Base-by-base conservation (phyloP, 2,797 vertebrate genomes). In the Acanthornis magna region DNA sequence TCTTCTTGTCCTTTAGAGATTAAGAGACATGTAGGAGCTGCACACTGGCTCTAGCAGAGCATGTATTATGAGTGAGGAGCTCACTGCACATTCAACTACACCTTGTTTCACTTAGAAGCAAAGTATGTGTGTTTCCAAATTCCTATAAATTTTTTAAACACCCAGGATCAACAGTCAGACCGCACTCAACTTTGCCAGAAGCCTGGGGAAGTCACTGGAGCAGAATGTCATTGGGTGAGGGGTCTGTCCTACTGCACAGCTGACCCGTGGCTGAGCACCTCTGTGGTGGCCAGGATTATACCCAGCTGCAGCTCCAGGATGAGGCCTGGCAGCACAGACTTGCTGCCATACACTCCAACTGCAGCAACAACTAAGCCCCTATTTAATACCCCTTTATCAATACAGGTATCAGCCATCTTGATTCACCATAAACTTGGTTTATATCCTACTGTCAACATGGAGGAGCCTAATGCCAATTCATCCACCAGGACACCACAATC, bases 1-100 rank as follows among this genome's bases (percentile, higher is more conserved):
- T 15, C 92, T 61, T 32, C 57, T 81, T 88, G 82, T 48, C 38
- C 40, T 92, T 94, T 42, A 88, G 81, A 86, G 68, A 81, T 40
- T 86, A 57, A 70, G 29, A 74, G n/a, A 74, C 36, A 36, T 6
- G 29, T 3, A 73, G 65, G 58, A 94, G 74, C 43, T 65, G 21
- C 50, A 47, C 3, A 4, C 32, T 66, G 47, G 30, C 76, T 74
- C 26, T 40, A 66, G 29, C 57, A 53, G 34, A 85, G 27, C 38
- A 26, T 1, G 16, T 16, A 40, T 18, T 32, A 15, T 8, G 26
- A 80, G 48, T 7, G 5, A 21, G 53, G 8, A 61, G 30, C 50
- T 63, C 85, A 65, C 47, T 70, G 57, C 61, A 55, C 19, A 30
- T 38, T 57, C 42, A 63, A 34, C 18, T 32, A 25, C 36, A 34